A percentile compares a stretch with the other conserved stretches of the same genome.
phyloP scores from a whole-genome alignment of 2,888 invertebrate species.

The Drosophila aldrichi region DNA sequence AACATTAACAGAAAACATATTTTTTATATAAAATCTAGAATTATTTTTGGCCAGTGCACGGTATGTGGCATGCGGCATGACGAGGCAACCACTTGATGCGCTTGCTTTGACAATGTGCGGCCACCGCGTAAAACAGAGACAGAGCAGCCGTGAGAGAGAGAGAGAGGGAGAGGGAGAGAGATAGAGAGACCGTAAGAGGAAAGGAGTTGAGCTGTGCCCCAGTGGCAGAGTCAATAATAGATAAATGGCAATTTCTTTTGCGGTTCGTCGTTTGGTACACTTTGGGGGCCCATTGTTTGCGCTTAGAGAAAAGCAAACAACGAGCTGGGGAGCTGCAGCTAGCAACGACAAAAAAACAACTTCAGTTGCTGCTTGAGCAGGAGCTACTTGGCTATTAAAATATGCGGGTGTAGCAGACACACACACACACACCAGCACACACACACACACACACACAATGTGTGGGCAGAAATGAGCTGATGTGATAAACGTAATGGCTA shows the following conservation, averaged over 20 bases:
- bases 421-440: constrained; percentile 2
- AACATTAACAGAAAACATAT: not conserved
- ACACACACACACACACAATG: constrained; percentile 7
- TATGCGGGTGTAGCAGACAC: constrained; percentile 61
- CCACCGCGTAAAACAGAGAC: not conserved
- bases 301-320: constrained; percentile 66
- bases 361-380: not conserved
- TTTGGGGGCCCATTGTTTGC: constrained; percentile 64
- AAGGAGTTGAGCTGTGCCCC: constrained; percentile 31
- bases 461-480: constrained; percentile 43
- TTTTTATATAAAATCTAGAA: not conserved
- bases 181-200: constrained; percentile 3
- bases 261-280: constrained; percentile 41
- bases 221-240: constrained; percentile 71
- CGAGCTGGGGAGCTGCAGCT: not conserved
- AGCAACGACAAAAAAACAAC: not conserved
- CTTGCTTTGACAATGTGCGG: constrained; percentile 44
- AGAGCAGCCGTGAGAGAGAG: not conserved
- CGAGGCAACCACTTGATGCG: constrained; percentile 73
- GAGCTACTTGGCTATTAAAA: constrained; percentile 76
- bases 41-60: constrained; percentile 12
- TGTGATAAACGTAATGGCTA: constrained; percentile 69
- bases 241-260: constrained; percentile 78
- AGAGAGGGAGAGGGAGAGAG: not conserved
- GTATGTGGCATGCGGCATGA: constrained; percentile 34